A percentile compares a stretch with the other conserved stretches of the same genome.
phyloP scores from a whole-genome alignment of 2,888 invertebrate genomes.

The Acleris literana region DNA sequence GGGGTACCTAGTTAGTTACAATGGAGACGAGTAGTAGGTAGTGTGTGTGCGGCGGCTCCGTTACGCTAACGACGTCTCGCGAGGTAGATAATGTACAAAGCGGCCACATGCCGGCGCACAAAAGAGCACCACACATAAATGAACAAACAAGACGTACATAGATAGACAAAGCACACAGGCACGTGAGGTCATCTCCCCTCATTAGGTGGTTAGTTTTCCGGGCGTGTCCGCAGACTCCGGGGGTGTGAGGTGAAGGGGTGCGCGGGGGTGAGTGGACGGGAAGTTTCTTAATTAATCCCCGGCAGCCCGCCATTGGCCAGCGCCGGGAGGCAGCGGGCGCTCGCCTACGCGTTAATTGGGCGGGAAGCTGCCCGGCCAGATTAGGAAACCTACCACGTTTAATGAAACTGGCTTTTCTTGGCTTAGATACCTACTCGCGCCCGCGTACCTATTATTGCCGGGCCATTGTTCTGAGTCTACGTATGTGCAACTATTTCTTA shows the following conservation, averaged over 20 bases:
- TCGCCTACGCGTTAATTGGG: conserved; percentile 83
- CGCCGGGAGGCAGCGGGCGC: conserved; percentile 67
- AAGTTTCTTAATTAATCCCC: conserved; percentile 83
- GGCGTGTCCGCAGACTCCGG: conserved; percentile 83
- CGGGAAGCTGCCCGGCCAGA: conserved; percentile 68
- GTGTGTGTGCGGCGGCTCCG: conserved; percentile 21
- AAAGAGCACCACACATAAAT: conserved; percentile 73
- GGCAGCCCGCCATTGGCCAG: conserved; percentile 81
- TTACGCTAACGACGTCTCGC: conserved; percentile 29
- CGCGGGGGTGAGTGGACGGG: conserved; percentile 61
- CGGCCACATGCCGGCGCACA: conserved; percentile 53
- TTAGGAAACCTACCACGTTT: conserved; percentile 65
- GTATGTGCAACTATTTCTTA: background rate
- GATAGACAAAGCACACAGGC: conserved; percentile 78
- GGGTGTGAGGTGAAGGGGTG: conserved; percentile 56
- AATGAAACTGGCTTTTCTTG: conserved; percentile 69
- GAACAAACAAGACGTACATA: conserved; percentile 63
- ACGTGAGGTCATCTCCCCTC: conserved; percentile 84
- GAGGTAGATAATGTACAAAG: conserved; percentile 40
- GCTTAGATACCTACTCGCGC: conserved; percentile 31
- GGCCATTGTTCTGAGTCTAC: conserved; percentile 15
- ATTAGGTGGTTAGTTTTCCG: conserved; percentile 84
- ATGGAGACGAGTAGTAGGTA: conserved; percentile 11
- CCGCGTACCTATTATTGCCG: conserved; percentile 29
- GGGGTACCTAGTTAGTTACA: conserved; percentile 19